Evolutionary conservation across 2,113 vertebrate genomes (phyloP), one percentile per base, ranked within the genome.

Genomic region (Dasyprocta punctata): DNA sequence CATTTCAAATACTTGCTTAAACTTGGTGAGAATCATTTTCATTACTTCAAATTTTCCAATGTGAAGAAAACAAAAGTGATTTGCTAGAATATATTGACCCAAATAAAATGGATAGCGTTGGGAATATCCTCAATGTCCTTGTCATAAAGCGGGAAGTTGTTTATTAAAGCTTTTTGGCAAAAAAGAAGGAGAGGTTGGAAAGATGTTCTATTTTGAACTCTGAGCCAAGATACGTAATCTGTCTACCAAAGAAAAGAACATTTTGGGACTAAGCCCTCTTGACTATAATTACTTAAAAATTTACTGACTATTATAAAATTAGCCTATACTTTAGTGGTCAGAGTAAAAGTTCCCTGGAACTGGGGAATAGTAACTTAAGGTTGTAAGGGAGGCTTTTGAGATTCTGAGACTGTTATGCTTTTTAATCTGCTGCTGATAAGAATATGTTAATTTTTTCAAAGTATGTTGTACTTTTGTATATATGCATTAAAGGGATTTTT

Each of bases 1-100:
- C 30, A 84, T 88, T 75, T 77, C 61, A 86, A 75, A 90, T 54
- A 73, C 49, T 83, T 94, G 13, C 7, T 56, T 82, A 83, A 84
- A 71, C 22, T 77, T 87, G 9, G 52, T 61, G 33, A 87, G 94
- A 94, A 22, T 67, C 73, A 89, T 73, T 94, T 95, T 84, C 91
- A 41, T 75, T 69, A 73, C 26, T 56, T 86, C 2, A 4, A 47
- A 3, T 84, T 78, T 96, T 93, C 58, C 67, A 78, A 22, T 16
- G 44, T 73, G 61, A 92, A 87, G 33, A 95, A 63, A 38, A 85
- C 36, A 73, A 41, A 75, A 83, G 65, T 95, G 67, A 86, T 95
- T 86, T 73, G 28, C 19, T 49, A 10, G 22, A 71, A 22, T 58
- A 92, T 19, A 89, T 84, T 93, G 83, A 83, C 87, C 28, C 89